phyloP scores from a whole-genome alignment of 2,797 vertebrate species.

The Squalus acanthias region DNA sequence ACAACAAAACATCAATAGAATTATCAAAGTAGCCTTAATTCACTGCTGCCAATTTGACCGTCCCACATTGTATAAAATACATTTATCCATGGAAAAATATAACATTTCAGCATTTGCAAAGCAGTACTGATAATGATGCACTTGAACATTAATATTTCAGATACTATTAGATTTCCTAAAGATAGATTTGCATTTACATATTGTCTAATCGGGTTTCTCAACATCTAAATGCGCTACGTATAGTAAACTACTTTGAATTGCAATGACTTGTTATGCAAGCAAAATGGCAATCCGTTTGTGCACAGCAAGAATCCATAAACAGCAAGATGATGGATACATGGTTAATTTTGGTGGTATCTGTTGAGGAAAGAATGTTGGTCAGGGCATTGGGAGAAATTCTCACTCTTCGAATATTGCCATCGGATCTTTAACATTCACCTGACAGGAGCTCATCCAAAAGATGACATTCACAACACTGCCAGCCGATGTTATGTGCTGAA shows the following conservation, averaged over 20 bases:
- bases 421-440: background rate
- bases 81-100: too few relatives aligned
- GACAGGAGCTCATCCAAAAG: background rate
- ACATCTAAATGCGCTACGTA: background rate
- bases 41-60: background rate
- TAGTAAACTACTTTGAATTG: too few relatives aligned
- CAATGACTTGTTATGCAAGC: background rate
- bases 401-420: background rate
- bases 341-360: background rate
- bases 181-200: background rate
- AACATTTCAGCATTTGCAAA: background rate
- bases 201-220: background rate
- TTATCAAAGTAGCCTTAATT: background rate
- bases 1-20: background rate
- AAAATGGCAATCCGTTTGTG: too few relatives aligned
- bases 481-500: background rate
- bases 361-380: background rate
- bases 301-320: too few relatives aligned
- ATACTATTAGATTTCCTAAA: background rate
- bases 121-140: background rate
- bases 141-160: background rate
- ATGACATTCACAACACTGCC: background rate
- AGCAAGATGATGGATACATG: background rate
- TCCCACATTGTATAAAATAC: background rate
- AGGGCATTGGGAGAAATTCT: background rate